Evolutionary conservation across 2,113 vertebrate genomes (phyloP).

Genomic region (Mus pahari): DNA sequence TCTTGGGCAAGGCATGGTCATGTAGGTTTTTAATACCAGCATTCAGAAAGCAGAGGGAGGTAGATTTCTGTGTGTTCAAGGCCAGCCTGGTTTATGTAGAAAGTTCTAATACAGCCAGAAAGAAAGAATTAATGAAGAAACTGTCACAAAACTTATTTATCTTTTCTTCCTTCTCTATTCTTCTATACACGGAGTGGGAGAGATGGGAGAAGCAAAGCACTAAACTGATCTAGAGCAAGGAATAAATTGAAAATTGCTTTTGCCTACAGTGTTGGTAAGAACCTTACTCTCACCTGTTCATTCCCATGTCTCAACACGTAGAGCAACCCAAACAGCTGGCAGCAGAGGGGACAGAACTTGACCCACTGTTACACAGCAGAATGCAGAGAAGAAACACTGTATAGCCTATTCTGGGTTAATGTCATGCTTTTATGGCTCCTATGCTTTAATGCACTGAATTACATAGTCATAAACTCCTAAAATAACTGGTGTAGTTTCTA

Average conservation of each 20-base stretch:
- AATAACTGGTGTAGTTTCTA: slow-evolving; percentile 52
- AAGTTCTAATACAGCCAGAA: not conserved
- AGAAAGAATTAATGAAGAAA: not conserved
- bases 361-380: not conserved
- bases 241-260: slow-evolving; percentile 24
- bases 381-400: slow-evolving; percentile 2
- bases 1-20: not conserved
- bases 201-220: not conserved
- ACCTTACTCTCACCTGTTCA: slow-evolving; percentile 26
- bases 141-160: not conserved
- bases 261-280: not conserved
- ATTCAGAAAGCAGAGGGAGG: not conserved
- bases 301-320: slow-evolving; percentile 37
- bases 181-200: not conserved
- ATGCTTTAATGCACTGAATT: slow-evolving; percentile 48
- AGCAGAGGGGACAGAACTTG: not conserved
- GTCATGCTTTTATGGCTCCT: slow-evolving; percentile 16
- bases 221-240: not conserved
- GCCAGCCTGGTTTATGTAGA: not conserved
- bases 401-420: not conserved
- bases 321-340: slow-evolving; percentile 49
- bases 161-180: not conserved
- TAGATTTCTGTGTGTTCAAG: not conserved
- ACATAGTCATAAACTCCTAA: not conserved
- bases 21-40: not conserved